Conservation (phyloP, 1,140 invertebrate genomes). For the Tetramorium parvispinum region DNA sequence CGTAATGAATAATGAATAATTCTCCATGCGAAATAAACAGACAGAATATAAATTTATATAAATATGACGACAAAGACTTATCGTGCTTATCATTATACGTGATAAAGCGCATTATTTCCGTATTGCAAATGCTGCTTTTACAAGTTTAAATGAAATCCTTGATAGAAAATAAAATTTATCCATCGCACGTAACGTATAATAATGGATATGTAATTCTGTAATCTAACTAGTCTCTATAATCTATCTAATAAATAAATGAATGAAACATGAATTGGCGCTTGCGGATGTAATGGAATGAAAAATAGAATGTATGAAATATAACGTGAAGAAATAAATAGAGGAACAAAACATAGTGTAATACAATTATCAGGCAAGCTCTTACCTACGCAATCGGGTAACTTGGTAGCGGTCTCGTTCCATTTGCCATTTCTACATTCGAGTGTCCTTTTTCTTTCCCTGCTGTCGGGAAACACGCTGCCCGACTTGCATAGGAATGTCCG, state of each 20-base stretch:
- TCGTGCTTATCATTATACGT: constrained; percentile 1
- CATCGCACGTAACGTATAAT: too few species aligned
- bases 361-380: constrained; percentile 21
- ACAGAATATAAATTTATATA: background rate
- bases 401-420: constrained; percentile 81
- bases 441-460: constrained; percentile 75
- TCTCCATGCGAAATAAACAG: background rate
- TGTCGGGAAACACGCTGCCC: constrained; percentile 82
- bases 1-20: background rate
- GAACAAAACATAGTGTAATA: background rate
- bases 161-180: background rate
- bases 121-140: background rate
- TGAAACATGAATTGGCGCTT: background rate
- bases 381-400: constrained; percentile 80
- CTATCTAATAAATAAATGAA: background rate
- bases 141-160: constrained; percentile 10
- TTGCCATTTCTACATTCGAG: constrained; percentile 79
- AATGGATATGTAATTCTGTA: background rate
- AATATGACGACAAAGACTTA: background rate
- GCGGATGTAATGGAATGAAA: background rate
- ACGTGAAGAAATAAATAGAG: background rate
- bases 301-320: background rate
- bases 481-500: constrained; percentile 80
- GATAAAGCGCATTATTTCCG: background rate
- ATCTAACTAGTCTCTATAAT: background rate